Percentiles rank a stretch among this genome's conserved stretches.
Conservation (phyloP, 2,113 vertebrate species). For the Scalopus aquaticus region DNA sequence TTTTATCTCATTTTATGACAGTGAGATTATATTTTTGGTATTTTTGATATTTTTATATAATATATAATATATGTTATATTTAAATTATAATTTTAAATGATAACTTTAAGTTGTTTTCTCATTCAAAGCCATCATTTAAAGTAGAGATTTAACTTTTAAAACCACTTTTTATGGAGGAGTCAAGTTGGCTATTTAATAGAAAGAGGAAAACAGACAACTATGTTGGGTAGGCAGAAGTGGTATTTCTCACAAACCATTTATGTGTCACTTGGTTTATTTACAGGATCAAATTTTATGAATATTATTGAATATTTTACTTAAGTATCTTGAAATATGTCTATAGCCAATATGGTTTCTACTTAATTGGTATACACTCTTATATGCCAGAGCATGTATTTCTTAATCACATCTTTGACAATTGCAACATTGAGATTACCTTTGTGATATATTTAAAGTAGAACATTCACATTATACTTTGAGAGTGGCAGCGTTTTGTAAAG, state of each 20-base stretch:
- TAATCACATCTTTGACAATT: background rate
- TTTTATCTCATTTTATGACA: background rate
- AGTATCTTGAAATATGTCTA: background rate
- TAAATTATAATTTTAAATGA: too few species aligned
- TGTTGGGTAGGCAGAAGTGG: background rate
- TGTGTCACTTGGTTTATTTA: conserved; percentile 30
- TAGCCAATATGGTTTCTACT: background rate
- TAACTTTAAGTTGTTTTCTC: background rate
- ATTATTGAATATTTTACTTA: conserved; percentile 20
- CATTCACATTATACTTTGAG: background rate
- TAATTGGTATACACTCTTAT: background rate
- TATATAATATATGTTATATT: too few species aligned
- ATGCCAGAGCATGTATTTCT: background rate
- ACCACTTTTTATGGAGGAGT: background rate
- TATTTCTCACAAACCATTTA: background rate
- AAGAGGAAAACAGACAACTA: background rate
- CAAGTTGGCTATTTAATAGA: background rate
- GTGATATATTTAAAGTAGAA: background rate
- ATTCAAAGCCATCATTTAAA: background rate
- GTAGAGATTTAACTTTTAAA: conserved; percentile 20
- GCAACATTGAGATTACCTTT: background rate
- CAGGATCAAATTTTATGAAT: conserved; percentile 1
- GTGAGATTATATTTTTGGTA: conserved; percentile 3
- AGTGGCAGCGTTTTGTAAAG: background rate
- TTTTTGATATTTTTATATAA: too few species aligned